phyloP scores from a whole-genome alignment of 2,797 vertebrate genomes.

The Odontamblyopus lacepedii region DNA sequence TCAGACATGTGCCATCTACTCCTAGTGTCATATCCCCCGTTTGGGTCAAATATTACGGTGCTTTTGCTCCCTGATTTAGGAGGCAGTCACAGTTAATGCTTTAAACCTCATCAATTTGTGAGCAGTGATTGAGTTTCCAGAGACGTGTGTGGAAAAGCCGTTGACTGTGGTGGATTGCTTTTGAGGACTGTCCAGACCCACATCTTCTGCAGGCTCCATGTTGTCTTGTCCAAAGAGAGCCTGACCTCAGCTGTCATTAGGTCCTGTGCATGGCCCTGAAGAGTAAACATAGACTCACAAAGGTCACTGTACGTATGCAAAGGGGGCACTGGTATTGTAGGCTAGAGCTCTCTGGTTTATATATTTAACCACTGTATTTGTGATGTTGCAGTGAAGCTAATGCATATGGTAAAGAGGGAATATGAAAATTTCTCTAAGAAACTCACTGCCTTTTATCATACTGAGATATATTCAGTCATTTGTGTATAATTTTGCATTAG shows the following conservation, averaged over 20 bases:
- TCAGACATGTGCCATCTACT: constrained; percentile 5
- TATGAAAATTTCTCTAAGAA: not conserved
- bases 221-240: constrained; percentile 43
- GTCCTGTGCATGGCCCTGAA: constrained; percentile 38
- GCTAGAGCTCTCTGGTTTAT: not conserved
- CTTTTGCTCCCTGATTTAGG: constrained; percentile 22
- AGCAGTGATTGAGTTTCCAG: constrained; percentile 64
- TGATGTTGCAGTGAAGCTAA: not conserved
- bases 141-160: constrained; percentile 56
- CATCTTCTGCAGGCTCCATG: constrained; percentile 52
- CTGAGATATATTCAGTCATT: not conserved
- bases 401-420: not conserved
- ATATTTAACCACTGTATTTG: not conserved
- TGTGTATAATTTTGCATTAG: not conserved
- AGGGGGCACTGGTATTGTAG: not conserved
- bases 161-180: constrained; percentile 61
- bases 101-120: constrained; percentile 58
- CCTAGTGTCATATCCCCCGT: constrained; percentile 27
- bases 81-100: constrained; percentile 55
- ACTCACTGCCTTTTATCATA: not conserved
- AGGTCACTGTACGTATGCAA: not conserved
- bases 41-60: constrained; percentile 31
- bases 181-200: constrained; percentile 60
- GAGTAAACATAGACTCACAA: constrained; percentile 5
- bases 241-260: constrained; percentile 42